Conservation (phyloP, 1,140 invertebrate genomes). For the Maconellicoccus hirsutus region DNA sequence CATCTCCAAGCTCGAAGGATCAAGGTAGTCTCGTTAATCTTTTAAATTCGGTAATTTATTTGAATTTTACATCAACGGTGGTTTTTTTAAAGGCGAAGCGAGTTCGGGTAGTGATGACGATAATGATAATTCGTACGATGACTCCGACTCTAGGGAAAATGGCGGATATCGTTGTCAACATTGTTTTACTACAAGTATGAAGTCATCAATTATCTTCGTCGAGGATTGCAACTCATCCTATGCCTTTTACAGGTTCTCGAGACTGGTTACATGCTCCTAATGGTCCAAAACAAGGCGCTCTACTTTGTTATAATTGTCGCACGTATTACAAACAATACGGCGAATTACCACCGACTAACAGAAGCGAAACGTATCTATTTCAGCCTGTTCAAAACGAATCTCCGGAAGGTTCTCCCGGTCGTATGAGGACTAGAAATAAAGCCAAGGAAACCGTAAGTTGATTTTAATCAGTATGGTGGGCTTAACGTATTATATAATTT, state of each 20-base stretch:
- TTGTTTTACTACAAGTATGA: conserved; percentile 49
- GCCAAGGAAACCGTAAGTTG: conserved; percentile 49
- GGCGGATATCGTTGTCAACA: conserved; percentile 35
- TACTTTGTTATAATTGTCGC: conserved; percentile 72
- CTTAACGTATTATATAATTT: conserved; percentile 22
- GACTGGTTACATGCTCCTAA: conserved; percentile 62
- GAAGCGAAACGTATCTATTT: conserved; percentile 50
- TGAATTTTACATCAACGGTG: background rate
- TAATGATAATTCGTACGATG: conserved; percentile 87
- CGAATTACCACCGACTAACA: conserved; percentile 49
- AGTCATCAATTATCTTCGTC: background rate
- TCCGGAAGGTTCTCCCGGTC: conserved; percentile 65
- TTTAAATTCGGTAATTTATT: conserved; percentile 1
- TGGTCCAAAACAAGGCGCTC: conserved; percentile 51
- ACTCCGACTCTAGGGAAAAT: conserved; percentile 74
- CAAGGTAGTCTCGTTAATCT: conserved; percentile 31
- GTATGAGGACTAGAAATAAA: conserved; percentile 79
- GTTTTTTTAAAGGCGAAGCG: conserved; percentile 36
- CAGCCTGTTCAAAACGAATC: conserved; percentile 58
- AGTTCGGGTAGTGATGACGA: conserved; percentile 92
- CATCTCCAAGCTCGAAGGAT: conserved; percentile 35
- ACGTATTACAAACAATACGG: conserved; percentile 73
- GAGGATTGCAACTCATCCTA: background rate
- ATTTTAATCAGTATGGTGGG: background rate
- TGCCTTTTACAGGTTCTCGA: conserved; percentile 42